phyloP scores from a whole-genome alignment of 2,888 invertebrate species.

The Electrophaes corylata region DNA sequence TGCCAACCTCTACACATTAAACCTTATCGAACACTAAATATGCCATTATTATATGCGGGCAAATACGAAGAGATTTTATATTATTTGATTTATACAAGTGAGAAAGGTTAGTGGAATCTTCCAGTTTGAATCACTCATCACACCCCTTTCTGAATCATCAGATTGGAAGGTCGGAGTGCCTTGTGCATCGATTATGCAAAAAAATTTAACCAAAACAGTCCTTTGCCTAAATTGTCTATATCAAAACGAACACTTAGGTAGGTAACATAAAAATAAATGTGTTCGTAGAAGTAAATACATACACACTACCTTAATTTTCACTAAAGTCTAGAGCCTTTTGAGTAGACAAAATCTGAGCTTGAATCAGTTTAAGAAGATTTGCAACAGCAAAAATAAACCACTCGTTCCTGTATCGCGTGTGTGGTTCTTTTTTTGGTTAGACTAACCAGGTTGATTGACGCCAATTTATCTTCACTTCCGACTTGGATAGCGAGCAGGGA shows the following conservation, averaged over 20 bases:
- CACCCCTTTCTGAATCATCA: constrained; percentile 19
- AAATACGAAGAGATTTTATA: constrained; percentile 63
- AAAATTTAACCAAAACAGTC: not conserved
- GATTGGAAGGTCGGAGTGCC: constrained; percentile 9
- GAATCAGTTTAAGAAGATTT: too few relatives aligned
- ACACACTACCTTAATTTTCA: too few relatives aligned
- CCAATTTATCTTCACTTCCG: not conserved
- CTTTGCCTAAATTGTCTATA: not conserved
- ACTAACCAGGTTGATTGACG: too few relatives aligned
- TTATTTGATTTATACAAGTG: constrained; percentile 69
- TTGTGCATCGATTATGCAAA: not conserved
- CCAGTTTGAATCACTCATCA: constrained; percentile 10
- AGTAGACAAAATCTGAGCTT: too few relatives aligned
- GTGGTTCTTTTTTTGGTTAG: too few relatives aligned
- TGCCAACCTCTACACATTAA: constrained; percentile 80
- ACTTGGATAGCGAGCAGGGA: not conserved
- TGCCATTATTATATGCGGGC: constrained; percentile 82
- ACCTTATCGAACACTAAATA: constrained; percentile 82
- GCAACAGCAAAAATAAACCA: too few relatives aligned
- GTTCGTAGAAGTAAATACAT: too few relatives aligned
- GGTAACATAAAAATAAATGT: too few relatives aligned
- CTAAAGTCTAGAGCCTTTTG: too few relatives aligned
- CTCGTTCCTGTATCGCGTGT: not conserved
- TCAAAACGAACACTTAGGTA: too few relatives aligned
- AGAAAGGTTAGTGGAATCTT: constrained; percentile 60